phyloP scores from a whole-genome alignment of 2,113 vertebrate species.

The Callospermophilus lateralis region DNA sequence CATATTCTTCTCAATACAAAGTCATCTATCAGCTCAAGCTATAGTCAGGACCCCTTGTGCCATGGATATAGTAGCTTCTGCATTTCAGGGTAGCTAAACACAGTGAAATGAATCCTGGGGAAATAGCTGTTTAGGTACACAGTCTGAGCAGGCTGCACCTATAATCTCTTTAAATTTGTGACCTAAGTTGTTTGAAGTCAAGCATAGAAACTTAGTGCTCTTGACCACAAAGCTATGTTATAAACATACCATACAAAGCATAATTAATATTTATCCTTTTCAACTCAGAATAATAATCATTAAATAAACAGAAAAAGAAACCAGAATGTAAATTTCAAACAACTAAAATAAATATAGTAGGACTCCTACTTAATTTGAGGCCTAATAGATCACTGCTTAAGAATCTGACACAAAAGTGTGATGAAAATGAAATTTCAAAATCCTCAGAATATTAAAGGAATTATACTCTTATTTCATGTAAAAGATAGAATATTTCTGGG shows the following conservation, averaged over 20 bases:
- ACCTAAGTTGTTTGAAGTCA: neutral
- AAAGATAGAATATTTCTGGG: neutral
- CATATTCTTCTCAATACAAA: no score
- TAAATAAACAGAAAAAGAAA: neutral
- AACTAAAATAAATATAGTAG: constrained; percentile 25
- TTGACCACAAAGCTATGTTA: neutral
- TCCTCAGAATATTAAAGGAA: neutral
- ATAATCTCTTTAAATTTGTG: neutral
- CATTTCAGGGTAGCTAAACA: no score
- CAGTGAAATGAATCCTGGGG: no score
- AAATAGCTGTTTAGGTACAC: no score
- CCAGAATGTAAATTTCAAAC: neutral
- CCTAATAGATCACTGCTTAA: neutral
- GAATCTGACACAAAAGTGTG: neutral
- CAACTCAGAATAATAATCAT: neutral
- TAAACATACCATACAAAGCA: neutral
- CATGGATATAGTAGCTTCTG: no score
- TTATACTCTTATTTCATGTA: neutral
- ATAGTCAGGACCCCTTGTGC: no score
- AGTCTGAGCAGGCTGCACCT: no score
- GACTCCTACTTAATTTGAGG: neutral
- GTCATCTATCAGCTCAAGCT: no score
- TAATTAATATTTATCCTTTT: neutral
- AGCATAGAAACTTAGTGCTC: neutral
- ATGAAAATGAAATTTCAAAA: constrained; percentile 8